phyloP scores from a whole-genome alignment of 2,113 vertebrate species.

The Heteronetta atricapilla region DNA sequence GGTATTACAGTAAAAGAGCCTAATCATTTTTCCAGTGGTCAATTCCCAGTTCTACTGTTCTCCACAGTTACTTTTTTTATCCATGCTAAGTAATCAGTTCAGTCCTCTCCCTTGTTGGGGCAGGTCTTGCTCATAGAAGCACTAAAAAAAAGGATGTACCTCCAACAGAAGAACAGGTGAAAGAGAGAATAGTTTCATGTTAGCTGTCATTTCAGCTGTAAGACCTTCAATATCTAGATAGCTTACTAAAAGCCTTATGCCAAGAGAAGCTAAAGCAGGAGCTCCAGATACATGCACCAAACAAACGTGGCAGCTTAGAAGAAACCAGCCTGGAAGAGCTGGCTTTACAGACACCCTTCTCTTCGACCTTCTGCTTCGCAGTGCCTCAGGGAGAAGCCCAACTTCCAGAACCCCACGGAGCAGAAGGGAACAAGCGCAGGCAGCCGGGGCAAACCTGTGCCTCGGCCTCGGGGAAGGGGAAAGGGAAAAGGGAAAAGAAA shows the following conservation, averaged over 20 bases:
- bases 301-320: rapidly evolving
- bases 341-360: not conserved
- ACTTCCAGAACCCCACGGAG: not conserved
- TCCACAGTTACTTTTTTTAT: not conserved
- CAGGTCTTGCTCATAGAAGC: not conserved
- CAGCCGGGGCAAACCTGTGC: not conserved
- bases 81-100: not conserved
- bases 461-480: no score
- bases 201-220: not conserved
- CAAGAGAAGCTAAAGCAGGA: not conserved
- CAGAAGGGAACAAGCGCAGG: no score
- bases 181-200: not conserved
- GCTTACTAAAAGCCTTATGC: not conserved
- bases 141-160: not conserved
- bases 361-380: rapidly evolving
- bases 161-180: rapidly evolving
- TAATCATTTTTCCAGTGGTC: not conserved
- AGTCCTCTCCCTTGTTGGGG: not conserved
- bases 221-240: not conserved
- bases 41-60: not conserved
- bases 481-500: no score
- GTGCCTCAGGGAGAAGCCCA: not conserved
- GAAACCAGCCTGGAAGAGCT: not conserved
- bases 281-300: rapidly evolving
- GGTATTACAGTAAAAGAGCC: not conserved